Conservation (phyloP, 2,113 vertebrate genomes). For the Larimichthys crocea region DNA sequence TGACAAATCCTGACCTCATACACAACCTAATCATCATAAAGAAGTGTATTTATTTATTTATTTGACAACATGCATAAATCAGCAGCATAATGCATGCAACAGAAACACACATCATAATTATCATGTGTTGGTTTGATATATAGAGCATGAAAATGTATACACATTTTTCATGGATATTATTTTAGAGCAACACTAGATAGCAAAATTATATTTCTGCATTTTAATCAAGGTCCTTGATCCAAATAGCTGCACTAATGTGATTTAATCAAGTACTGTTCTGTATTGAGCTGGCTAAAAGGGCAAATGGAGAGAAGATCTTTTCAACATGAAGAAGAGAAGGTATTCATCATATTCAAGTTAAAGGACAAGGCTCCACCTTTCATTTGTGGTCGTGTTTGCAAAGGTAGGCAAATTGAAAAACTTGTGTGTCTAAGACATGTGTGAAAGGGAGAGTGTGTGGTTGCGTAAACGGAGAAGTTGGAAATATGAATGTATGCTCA, state of each 20-base stretch:
- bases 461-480: constrained; percentile 36
- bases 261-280: constrained; percentile 72
- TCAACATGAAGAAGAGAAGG: constrained; percentile 52
- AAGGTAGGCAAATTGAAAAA: constrained; percentile 51
- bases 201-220: constrained; percentile 67
- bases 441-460: constrained; percentile 2
- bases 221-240: constrained; percentile 71
- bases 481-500: constrained; percentile 51
- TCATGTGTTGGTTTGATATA: not conserved
- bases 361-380: constrained; percentile 63
- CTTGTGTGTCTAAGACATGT: constrained; percentile 19
- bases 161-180: not conserved
- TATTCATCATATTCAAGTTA: constrained; percentile 64
- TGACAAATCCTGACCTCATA: not conserved
- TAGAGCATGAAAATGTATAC: not conserved
- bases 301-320: constrained; percentile 63
- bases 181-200: constrained; percentile 22
- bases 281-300: constrained; percentile 64
- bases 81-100: not conserved
- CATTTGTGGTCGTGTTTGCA: constrained; percentile 33
- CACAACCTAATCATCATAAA: not conserved
- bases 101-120: not conserved
- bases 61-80: not conserved
- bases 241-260: constrained; percentile 63
- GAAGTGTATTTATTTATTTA: not conserved